phyloP scores from a whole-genome alignment of 2,113 vertebrate genomes.

The Microtus ochrogaster region DNA sequence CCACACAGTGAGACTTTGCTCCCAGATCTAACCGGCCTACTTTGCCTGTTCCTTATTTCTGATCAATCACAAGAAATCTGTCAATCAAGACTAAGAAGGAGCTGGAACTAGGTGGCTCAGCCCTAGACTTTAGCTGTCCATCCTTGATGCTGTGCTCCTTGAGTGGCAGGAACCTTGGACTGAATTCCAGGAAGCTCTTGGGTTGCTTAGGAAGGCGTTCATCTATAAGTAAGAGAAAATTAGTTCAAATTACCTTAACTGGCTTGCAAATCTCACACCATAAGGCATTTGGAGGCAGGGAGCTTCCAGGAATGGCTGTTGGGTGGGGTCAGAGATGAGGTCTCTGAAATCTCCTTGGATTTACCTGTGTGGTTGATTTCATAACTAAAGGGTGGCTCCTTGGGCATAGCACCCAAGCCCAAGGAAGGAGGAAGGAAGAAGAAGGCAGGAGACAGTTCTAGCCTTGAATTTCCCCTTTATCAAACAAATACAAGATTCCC shows the following conservation, averaged over 20 bases:
- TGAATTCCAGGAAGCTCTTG: neutral
- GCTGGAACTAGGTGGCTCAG: constrained; percentile 17
- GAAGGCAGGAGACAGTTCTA: neutral
- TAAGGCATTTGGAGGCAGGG: neutral
- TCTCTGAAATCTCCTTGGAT: neutral
- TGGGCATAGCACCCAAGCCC: neutral
- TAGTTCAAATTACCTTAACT: neutral
- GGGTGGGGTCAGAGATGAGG: neutral
- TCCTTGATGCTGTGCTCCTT: neutral
- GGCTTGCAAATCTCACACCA: neutral
- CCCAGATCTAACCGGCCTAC: neutral
- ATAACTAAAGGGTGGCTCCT: neutral
- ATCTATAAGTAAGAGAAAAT: constrained; percentile 50
- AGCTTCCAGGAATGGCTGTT: constrained; percentile 6
- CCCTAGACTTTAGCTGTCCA: neutral
- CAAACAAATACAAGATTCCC: neutral
- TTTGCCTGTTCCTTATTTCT: constrained; percentile 20
- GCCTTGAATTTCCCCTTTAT: neutral
- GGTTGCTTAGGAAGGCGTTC: neutral
- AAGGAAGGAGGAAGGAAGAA: neutral
- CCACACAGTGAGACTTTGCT: neutral
- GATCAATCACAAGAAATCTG: constrained; percentile 42
- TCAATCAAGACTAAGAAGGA: neutral
- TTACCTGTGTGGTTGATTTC: neutral
- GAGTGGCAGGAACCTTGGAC: neutral